Percentiles rank a stretch among this genome's conserved stretches.
phyloP scores from a whole-genome alignment of 2,888 invertebrate species.

The Galeopsomyia nigrocyanea region DNA sequence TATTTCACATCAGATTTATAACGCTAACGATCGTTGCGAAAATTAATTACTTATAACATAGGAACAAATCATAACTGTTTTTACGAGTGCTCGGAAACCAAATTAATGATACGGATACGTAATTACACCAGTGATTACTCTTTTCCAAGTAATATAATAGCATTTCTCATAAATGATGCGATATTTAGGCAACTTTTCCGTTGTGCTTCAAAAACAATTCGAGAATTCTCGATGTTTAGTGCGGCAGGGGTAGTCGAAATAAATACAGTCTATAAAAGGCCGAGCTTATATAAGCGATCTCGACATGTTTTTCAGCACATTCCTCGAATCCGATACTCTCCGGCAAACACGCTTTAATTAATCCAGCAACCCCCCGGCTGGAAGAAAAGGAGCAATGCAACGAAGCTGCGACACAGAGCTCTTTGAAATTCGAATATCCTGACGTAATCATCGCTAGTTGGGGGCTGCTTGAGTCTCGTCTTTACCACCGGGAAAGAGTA shows the following conservation, averaged over 20 bases:
- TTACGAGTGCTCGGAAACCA: too few relatives aligned
- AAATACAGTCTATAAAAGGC: too few relatives aligned
- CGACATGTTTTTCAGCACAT: not conserved
- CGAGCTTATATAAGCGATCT: not conserved
- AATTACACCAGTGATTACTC: too few relatives aligned
- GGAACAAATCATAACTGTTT: too few relatives aligned
- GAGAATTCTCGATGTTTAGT: not conserved
- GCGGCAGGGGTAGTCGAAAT: too few relatives aligned
- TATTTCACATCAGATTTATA: too few relatives aligned
- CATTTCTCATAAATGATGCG: too few relatives aligned
- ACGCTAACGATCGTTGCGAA: too few relatives aligned
- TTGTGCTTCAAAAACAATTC: not conserved
- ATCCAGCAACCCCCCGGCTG: not conserved
- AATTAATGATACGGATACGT: too few relatives aligned
- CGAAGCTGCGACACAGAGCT: not conserved
- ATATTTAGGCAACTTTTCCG: too few relatives aligned
- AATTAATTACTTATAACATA: too few relatives aligned
- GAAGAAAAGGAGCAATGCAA: not conserved
- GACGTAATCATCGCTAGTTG: conserved; percentile 34
- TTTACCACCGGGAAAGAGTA: conserved; percentile 47
- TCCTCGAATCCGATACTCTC: conserved; percentile 15
- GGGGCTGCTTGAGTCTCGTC: not conserved
- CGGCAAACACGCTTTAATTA: conserved; percentile 28
- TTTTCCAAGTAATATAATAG: too few relatives aligned
- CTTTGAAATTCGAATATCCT: conserved; percentile 43